These are phyloP conservation scores for Antedon bifida DNA, from an alignment of 35 echinoderm and acorn worm genomes.

Conservation along the genomic window DNA sequence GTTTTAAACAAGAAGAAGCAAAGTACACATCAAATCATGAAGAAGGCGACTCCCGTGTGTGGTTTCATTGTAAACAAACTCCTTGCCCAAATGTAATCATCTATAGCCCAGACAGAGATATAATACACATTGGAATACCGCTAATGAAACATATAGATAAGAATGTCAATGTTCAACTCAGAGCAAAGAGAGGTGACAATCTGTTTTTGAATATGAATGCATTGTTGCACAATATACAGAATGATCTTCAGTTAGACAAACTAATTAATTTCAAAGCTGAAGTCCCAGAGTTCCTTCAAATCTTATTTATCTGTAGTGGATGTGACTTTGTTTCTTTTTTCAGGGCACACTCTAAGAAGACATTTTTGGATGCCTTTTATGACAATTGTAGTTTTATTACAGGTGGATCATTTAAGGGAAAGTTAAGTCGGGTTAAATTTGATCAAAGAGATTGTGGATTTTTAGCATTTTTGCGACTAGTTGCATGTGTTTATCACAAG, in stretches of 20 bases:
- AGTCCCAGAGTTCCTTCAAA: conserved; percentile 3
- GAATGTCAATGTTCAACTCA: conserved; percentile 8
- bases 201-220: conserved; percentile 9
- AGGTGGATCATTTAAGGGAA: background rate
- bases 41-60: conserved; percentile 21
- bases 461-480: no score
- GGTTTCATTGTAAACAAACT: conserved; percentile 19
- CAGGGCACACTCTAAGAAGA: background rate
- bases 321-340: conserved; percentile 31
- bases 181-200: conserved; percentile 18
- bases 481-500: no score
- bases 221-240: background rate
- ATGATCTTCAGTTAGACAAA: background rate
- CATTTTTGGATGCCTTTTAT: conserved; percentile 12
- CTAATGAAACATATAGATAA: background rate
- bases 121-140: conserved; percentile 14
- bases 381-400: conserved; percentile 4
- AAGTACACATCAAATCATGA: conserved; percentile 14
- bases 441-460: no score
- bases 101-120: conserved; percentile 25
- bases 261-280: background rate
- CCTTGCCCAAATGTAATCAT: conserved; percentile 14
- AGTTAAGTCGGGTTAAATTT: background rate
- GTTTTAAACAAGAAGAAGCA: background rate
- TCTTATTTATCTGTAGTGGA: conserved; percentile 21